A percentile compares a stretch with the other conserved stretches of the same genome.
phyloP scores from a whole-genome alignment of 2,113 vertebrate species.

The Passer domesticus region DNA sequence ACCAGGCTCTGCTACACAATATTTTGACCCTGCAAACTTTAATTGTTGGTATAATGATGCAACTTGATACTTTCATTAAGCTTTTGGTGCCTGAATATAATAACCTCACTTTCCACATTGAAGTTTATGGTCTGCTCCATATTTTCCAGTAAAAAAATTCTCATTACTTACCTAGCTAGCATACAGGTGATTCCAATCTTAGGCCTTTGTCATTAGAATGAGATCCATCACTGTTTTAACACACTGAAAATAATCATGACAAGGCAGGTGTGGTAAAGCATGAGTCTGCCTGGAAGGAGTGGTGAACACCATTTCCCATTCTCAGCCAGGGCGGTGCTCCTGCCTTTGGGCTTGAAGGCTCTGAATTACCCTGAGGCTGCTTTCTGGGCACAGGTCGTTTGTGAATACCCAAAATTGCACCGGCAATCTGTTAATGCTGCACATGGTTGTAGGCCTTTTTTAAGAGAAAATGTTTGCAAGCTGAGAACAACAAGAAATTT shows the following conservation, averaged over 20 bases:
- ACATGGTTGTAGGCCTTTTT: not conserved
- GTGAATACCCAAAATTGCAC: not conserved
- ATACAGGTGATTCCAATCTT: not conserved
- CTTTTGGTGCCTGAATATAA: not conserved
- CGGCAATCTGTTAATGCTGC: not conserved
- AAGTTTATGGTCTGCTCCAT: not conserved
- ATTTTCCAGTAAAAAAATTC: not conserved
- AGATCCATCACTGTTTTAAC: not conserved
- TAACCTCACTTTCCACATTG: not conserved
- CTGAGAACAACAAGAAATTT: not conserved
- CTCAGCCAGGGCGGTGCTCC: fast-evolving
- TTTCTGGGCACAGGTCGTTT: fast-evolving
- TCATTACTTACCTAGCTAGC: not conserved
- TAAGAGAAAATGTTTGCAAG: not conserved
- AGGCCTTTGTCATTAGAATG: not conserved
- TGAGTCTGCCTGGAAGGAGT: not conserved
- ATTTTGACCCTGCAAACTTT: not conserved
- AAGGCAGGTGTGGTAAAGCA: not conserved
- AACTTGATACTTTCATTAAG: not conserved
- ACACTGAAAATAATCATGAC: not conserved
- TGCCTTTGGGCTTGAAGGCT: not conserved
- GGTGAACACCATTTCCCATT: not conserved
- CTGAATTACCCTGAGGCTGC: not conserved
- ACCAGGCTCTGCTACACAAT: not conserved
- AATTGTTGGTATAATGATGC: not conserved